phyloP scores from a whole-genome alignment of 2,113 vertebrate species.

The Alces alces region DNA sequence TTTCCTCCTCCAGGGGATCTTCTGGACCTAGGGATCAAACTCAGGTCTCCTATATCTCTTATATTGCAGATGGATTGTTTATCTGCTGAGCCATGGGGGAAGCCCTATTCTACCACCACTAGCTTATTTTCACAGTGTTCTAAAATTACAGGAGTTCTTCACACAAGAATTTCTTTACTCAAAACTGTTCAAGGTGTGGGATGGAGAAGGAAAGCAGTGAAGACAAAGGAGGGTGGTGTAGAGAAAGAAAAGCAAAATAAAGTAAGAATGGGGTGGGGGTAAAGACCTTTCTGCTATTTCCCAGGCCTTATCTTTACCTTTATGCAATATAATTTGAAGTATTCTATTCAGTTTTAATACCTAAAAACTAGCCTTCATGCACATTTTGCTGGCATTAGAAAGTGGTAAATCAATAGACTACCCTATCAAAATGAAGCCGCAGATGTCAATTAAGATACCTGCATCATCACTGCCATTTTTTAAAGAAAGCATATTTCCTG shows the following conservation, averaged over 20 bases:
- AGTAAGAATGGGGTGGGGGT: neutral
- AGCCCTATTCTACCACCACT: neutral
- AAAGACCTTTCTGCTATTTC: neutral
- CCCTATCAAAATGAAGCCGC: neutral
- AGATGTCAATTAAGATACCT: constrained; percentile 5
- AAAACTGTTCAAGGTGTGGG: neutral
- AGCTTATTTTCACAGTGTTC: neutral
- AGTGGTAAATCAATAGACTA: neutral
- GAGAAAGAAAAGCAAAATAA: neutral
- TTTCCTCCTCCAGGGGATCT: neutral
- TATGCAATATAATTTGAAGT: neutral
- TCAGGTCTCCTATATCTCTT: neutral
- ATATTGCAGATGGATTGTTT: neutral
- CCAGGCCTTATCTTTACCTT: neutral
- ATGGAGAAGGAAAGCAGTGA: neutral
- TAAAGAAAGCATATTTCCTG: neutral
- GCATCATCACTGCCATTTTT: neutral
- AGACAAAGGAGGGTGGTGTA: neutral
- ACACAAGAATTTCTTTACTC: neutral
- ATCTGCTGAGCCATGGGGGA: neutral
- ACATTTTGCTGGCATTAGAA: neutral
- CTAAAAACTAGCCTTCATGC: neutral
- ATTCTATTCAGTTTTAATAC: neutral
- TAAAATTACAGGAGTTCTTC: neutral
- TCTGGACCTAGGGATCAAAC: neutral